Conservation (phyloP, 2,888 invertebrate genomes). For the Caenorhabditis uteleia region DNA sequence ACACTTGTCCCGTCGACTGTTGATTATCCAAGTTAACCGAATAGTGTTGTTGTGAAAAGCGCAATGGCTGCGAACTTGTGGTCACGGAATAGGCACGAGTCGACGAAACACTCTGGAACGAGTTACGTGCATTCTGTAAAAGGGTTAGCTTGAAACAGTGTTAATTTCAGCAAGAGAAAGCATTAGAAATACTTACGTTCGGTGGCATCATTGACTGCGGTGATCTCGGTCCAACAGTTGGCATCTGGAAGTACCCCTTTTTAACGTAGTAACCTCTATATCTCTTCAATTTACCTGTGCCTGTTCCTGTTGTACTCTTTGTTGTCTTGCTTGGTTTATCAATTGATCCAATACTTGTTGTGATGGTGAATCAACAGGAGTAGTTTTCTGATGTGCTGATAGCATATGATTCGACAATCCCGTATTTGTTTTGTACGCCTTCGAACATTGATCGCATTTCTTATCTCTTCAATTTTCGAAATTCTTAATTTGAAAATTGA, state of each 20-base stretch:
- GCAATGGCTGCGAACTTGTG: constrained; percentile 7
- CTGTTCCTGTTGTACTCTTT: constrained; percentile 33
- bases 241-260: no score
- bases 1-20: constrained; percentile 42
- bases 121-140: no score
- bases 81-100: constrained; percentile 23
- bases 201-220: no score
- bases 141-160: no score
- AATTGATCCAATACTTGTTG: constrained; percentile 40
- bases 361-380: constrained; percentile 14
- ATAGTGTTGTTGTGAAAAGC: constrained; percentile 19
- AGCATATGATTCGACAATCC: constrained; percentile 48
- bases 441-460: constrained; percentile 46
- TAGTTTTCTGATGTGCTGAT: constrained; percentile 42
- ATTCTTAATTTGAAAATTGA: neutral
- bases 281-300: neutral
- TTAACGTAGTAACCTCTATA: no score
- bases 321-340: constrained; percentile 34
- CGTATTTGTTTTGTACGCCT: constrained; percentile 43
- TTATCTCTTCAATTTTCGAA: no score
- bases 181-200: neutral
- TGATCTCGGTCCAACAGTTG: no score
- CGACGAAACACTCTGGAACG: no score
- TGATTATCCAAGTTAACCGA: constrained; percentile 9
- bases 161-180: no score